phyloP scores from a whole-genome alignment of 1,140 invertebrate genomes.

The Bombyx mandarina region DNA sequence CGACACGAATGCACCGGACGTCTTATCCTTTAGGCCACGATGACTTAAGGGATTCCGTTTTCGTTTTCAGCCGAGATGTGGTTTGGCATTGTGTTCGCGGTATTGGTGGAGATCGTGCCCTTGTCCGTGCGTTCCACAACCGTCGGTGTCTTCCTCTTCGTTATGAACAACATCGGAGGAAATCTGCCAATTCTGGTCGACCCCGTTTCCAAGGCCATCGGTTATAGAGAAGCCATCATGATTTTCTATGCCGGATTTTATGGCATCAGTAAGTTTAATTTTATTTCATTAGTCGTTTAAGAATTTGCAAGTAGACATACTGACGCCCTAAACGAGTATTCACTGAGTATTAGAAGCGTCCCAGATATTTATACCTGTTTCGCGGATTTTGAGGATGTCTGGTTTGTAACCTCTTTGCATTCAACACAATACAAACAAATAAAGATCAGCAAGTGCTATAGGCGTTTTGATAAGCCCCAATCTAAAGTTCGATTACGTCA shows the following conservation, averaged over 20 bases:
- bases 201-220: slow-evolving; percentile 83
- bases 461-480: no score
- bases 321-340: no score
- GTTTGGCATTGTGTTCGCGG: slow-evolving; percentile 92
- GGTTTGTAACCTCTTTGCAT: no score
- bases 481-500: no score
- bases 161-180: slow-evolving; percentile 95
- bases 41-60: neutral
- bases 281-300: neutral
- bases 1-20: no score
- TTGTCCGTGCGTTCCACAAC: slow-evolving; percentile 84
- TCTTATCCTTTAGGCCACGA: no score
- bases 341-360: no score
- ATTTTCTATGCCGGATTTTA: slow-evolving; percentile 91
- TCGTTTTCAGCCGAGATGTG: slow-evolving; percentile 88
- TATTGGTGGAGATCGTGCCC: slow-evolving; percentile 90
- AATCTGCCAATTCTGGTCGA: slow-evolving; percentile 90
- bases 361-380: no score
- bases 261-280: slow-evolving; percentile 79
- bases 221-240: slow-evolving; percentile 86
- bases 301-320: no score
- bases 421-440: no score
- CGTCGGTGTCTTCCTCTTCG: slow-evolving; percentile 88
- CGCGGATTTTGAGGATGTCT: no score
- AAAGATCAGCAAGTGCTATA: no score